Conservation (phyloP, 2,113 vertebrate genomes). For the Myotis yumanensis region DNA sequence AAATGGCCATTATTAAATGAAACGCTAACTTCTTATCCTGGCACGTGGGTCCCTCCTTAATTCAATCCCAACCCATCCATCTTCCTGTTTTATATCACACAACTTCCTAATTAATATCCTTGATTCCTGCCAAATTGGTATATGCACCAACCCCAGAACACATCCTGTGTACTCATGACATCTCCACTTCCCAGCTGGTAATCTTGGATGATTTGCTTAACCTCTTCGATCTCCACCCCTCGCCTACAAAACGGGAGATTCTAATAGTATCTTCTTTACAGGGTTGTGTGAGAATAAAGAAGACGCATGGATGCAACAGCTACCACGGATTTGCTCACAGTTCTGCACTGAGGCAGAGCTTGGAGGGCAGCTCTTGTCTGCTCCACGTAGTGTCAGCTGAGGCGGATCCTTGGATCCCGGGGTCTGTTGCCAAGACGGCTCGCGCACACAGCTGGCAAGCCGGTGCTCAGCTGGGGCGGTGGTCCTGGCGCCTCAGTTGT, state of each 20-base stretch:
- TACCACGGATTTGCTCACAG: background rate
- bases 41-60: background rate
- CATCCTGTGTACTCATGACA: background rate
- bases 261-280: background rate
- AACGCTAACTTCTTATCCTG: background rate
- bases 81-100: background rate
- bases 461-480: background rate
- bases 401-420: accelerated
- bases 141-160: background rate
- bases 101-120: background rate
- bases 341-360: background rate
- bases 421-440: background rate
- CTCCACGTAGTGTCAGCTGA: accelerated
- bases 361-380: background rate
- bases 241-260: background rate
- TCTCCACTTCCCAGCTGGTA: background rate
- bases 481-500: background rate
- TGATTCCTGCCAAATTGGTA: background rate
- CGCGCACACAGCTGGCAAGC: background rate
- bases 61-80: background rate
- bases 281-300: background rate
- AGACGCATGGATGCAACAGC: background rate
- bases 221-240: background rate
- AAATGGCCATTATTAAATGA: background rate
- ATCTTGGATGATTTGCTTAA: background rate